Evolutionary conservation across 2,113 vertebrate species (phyloP).

Genomic region (Scytalopus superciliaris): DNA sequence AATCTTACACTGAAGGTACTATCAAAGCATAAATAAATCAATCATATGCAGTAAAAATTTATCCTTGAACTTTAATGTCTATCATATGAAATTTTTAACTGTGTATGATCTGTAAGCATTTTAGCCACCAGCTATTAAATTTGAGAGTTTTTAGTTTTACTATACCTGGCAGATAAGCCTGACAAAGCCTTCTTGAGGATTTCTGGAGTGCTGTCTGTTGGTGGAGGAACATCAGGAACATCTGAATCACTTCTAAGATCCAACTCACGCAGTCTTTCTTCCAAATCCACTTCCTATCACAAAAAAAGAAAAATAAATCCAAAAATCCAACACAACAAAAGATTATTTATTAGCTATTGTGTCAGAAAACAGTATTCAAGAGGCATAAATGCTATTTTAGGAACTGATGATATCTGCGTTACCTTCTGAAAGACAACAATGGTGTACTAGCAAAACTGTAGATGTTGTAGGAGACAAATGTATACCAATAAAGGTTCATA

Average conservation of each 20-base stretch:
- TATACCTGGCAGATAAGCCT: conserved; percentile 92
- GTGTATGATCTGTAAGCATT: neutral
- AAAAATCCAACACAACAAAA: neutral
- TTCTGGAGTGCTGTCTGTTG: conserved; percentile 91
- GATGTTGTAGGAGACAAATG: neutral
- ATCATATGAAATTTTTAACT: neutral
- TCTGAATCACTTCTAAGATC: conserved; percentile 78
- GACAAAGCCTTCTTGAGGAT: conserved; percentile 92
- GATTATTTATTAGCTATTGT: neutral
- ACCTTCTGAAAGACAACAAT: neutral
- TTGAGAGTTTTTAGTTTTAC: neutral
- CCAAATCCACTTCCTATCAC: conserved; percentile 84
- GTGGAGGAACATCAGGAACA: conserved; percentile 80
- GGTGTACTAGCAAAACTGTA: neutral
- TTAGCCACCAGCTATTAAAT: neutral
- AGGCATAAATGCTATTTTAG: neutral
- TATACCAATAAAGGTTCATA: neutral
- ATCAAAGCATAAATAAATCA: neutral
- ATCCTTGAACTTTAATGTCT: neutral
- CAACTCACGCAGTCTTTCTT: conserved; percentile 84
- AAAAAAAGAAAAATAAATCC: neutral
- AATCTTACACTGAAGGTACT: neutral
- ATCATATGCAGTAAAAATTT: neutral
- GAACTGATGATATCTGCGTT: neutral
- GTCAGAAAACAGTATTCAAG: neutral